Evolutionary conservation across 2,888 invertebrate genomes (phyloP).

Genomic region (Dexiosoma caninum): DNA sequence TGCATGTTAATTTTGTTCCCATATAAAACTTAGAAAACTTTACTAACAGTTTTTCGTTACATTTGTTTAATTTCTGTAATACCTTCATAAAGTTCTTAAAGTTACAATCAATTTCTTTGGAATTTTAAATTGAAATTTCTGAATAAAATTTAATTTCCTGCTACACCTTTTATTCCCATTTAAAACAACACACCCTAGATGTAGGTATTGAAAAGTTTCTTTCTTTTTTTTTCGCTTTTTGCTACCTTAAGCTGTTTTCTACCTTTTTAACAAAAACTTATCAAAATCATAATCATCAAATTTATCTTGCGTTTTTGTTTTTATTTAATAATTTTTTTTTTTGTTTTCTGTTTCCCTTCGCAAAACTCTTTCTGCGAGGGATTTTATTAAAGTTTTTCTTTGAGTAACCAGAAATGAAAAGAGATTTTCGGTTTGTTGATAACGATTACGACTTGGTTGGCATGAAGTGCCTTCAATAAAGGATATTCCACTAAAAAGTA

Average conservation of each 20-base stretch:
- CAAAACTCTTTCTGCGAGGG: not conserved
- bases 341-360: too few relatives aligned
- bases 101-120: not conserved
- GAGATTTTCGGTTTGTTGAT: slow-evolving; percentile 48
- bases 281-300: slow-evolving; percentile 40
- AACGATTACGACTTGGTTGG: slow-evolving; percentile 49
- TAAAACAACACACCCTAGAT: slow-evolving; percentile 37
- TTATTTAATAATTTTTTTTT: too few relatives aligned
- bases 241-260: not conserved
- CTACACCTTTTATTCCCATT: slow-evolving; percentile 34
- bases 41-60: too few relatives aligned
- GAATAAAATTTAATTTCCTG: slow-evolving; percentile 56
- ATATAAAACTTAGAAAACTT: not conserved
- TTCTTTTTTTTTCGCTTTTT: not conserved
- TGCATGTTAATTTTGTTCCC: too few relatives aligned
- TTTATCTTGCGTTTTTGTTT: slow-evolving; percentile 8
- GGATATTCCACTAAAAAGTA: not conserved
- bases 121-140: slow-evolving; percentile 35
- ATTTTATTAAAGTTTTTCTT: slow-evolving; percentile 30
- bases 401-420: slow-evolving; percentile 7
- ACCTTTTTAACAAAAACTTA: slow-evolving; percentile 29
- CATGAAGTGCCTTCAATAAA: slow-evolving; percentile 2
- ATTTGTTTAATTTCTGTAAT: not conserved
- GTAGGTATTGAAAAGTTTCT: not conserved
- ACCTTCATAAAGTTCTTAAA: not conserved